Percentiles rank a stretch among this genome's conserved stretches.
Conservation (phyloP, 2,888 invertebrate genomes). For the Autographa gamma region DNA sequence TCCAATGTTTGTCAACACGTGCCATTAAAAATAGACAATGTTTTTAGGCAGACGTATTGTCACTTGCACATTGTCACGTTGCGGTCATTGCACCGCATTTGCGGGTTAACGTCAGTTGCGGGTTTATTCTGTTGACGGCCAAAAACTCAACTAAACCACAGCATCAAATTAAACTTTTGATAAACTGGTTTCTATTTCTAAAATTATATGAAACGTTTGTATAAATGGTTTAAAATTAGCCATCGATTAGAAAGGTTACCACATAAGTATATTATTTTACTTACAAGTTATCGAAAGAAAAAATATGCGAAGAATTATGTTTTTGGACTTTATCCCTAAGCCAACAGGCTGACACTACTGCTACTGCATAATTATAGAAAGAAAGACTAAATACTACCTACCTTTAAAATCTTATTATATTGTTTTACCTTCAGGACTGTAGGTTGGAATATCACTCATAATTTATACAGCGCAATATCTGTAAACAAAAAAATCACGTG, state of each 20-base stretch:
- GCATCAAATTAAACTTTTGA: not conserved
- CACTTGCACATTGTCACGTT: not conserved
- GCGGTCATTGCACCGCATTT: not conserved
- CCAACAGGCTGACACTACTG: not conserved
- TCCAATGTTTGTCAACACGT: no score
- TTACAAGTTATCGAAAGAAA: no score
- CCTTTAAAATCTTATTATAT: not conserved
- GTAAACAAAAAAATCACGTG: not conserved
- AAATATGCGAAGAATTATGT: no score
- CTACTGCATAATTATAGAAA: not conserved
- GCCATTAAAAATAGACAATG: no score
- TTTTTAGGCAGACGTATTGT: not conserved
- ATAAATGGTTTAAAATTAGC: no score
- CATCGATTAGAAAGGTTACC: no score
- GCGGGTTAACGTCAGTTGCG: not conserved
- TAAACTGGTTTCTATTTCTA: not conserved
- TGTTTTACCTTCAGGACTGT: slow-evolving; percentile 61
- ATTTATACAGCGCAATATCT: slow-evolving; percentile 13
- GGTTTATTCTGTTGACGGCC: not conserved
- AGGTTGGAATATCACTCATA: slow-evolving; percentile 53
- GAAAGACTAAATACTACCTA: no score
- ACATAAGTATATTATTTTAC: no score
- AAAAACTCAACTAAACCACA: not conserved
- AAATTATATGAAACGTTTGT: no score
- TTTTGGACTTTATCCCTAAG: not conserved